Base-by-base conservation (phyloP, 1,140 invertebrate species). In the Hylaeus anthracinus region DNA sequence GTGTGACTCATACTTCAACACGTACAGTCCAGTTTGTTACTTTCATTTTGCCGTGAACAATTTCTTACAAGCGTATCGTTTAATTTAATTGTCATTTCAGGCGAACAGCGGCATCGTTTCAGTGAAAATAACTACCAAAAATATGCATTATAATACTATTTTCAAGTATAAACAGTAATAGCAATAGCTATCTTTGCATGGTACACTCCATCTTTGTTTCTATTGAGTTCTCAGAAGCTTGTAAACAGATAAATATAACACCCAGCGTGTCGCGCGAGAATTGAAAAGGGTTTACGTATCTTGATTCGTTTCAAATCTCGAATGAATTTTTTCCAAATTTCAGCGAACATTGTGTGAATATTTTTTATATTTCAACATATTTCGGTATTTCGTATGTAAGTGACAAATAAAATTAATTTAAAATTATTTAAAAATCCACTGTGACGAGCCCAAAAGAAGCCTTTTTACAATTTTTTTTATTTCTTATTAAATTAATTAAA, bases 1-100 rank as follows among this genome's bases (percentile, higher is more conserved):
- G n/a, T 55, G 77, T 86, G 82, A 86, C 64, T 86, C 81, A 86
- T 83, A 69, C 63, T 66, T n/a, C 12, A 53, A 72, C 48, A 53
- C 63, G 39, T 55, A 72, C 72, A 12, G 9, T 72, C 45, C 37
- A 43, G n/a, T 45, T 67, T 67, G 48, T 76, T 76, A 70, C 39
- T 60, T 70, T 56, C 64, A 43, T 56, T 67, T 75, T 43, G n/a
- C 45, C 15, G 45, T n/a, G 26, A 55, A 26, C 39, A 61, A 61
- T 76, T 63, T 70, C 41, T 55, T 81, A 12, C 8, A 53, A 60
- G 6, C 12, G 48, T 55, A 51, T 48, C 10, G 5, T 51, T 10
- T 4, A 26, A n/a, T 9, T 12, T 5, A 41, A 39, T 12, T 3
- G 10, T 51, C 41, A 10, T 56, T 58, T 45, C 1, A 41, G 45